phyloP scores from a whole-genome alignment of 2,888 invertebrate species.

The Lepeophtheirus nordmannii region DNA sequence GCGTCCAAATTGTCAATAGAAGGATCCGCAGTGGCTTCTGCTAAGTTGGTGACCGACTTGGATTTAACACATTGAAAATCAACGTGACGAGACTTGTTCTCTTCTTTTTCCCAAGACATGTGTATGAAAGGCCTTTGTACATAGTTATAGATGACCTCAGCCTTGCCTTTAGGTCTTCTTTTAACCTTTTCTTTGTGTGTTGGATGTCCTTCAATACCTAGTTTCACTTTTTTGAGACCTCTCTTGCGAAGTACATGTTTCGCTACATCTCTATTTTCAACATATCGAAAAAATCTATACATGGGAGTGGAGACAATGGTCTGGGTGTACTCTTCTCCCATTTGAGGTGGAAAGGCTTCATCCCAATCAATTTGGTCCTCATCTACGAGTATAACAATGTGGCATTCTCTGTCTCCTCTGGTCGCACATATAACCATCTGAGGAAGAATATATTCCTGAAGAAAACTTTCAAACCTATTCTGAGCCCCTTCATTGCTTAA shows the following conservation, averaged over 20 bases:
- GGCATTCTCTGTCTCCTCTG: slow-evolving; percentile 91
- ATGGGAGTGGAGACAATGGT: slow-evolving; percentile 87
- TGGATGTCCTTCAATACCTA: slow-evolving; percentile 97
- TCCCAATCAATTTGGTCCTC: slow-evolving; percentile 97
- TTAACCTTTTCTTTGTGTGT: slow-evolving; percentile 98
- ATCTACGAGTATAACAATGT: slow-evolving; percentile 66
- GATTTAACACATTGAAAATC: slow-evolving; percentile 96
- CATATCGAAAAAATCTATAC: slow-evolving; percentile 91
- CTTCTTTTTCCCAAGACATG: slow-evolving; percentile 99
- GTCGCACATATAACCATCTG: slow-evolving; percentile 80
- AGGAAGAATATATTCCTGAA: slow-evolving; percentile 86
- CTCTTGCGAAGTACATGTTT: slow-evolving; percentile 97
- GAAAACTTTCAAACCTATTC: slow-evolving; percentile 84
- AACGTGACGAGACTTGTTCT: slow-evolving; percentile 94
- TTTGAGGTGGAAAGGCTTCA: slow-evolving; percentile 95
- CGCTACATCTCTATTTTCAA: slow-evolving; percentile 96
- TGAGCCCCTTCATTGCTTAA: slow-evolving; percentile 98
- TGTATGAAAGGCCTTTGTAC: slow-evolving; percentile 97
- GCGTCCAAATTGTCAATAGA: slow-evolving; percentile 43
- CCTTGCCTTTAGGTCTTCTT: slow-evolving; percentile 78
- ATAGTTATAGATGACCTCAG: slow-evolving; percentile 85
- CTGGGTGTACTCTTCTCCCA: slow-evolving; percentile 97
- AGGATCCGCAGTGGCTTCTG: slow-evolving; percentile 84
- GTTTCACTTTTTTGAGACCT: slow-evolving; percentile 84
- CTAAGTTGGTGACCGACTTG: slow-evolving; percentile 89